Evolutionary conservation across 2,888 invertebrate genomes (phyloP), one percentile per base, ranked within the genome.

Genomic region (Scrobipalpa costella): DNA sequence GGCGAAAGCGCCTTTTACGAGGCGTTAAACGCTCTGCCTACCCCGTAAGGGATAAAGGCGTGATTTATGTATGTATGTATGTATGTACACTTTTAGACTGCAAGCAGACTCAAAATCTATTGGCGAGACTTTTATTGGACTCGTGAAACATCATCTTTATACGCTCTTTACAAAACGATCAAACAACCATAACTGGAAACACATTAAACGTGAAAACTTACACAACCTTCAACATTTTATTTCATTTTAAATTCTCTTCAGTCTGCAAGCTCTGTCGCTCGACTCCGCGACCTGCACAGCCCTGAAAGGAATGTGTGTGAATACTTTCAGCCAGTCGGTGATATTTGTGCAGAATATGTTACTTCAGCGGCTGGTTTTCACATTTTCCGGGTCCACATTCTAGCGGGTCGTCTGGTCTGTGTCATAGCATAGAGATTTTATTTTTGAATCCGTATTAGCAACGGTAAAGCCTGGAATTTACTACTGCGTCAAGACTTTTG

Each of bases 201-300:
- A 5, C 27, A 3, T 27, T 27, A 27, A 27, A 3, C 27, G 2
- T 27, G 27, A 27, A 27, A 27, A 27, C 2, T 27, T 44, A n/a
- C 44, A 44, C 44, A 44, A 44, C n/a, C 44, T 44, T 6, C 44
- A 44, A 15, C 44, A 44, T 44, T 44, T 44, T 44, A 44, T 44
- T 7, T 9, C 44, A 44, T 44, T 15, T 44, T 44, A 44, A n/a
- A 44, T 44, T 44, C 44, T 27, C 27, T 27, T 27, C 27, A 27
- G 27, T 27, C 27, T 44, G n/a, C 44, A 15, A n/a, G 44, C 44
- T 44, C 15, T 5, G 44, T n/a, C 44, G 44, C 44, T 44, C n/a
- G 44, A 44, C n/a, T 44, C 44, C 44, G 15, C n/a, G 44, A 44
- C 44, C 44, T 44, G n/a, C 15, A 15, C 15, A n/a, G 15, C n/a